Conservation (phyloP, 2,888 invertebrate genomes). For the Melieria omissa region DNA sequence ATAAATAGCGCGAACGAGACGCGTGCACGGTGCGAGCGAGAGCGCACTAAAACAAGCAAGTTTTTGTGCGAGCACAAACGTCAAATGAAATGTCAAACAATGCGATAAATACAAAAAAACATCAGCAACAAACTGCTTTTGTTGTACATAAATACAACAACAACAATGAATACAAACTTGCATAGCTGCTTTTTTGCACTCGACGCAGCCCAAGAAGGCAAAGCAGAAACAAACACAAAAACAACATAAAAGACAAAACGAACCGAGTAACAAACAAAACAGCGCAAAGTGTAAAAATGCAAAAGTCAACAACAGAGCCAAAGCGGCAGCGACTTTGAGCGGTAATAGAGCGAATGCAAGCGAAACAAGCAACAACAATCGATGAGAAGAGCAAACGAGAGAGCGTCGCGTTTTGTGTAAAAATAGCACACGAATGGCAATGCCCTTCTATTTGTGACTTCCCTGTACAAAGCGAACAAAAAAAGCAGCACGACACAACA, state of each 20-base stretch:
- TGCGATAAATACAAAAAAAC: no score
- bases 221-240: not conserved
- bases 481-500: conserved; percentile 9
- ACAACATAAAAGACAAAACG: conserved; percentile 7
- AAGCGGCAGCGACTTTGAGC: conserved; percentile 22
- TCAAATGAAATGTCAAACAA: no score
- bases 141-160: conserved; percentile 1
- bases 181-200: conserved; percentile 30
- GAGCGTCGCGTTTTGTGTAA: conserved; percentile 13
- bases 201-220: not conserved
- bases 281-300: not conserved
- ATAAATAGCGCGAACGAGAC: no score
- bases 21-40: no score
- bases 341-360: not conserved
- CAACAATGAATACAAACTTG: conserved; percentile 19
- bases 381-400: not conserved
- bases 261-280: not conserved
- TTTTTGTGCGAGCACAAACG: no score
- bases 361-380: no score
- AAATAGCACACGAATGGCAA: conserved; percentile 37
- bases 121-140: no score
- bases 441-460: conserved; percentile 34
- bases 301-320: conserved; percentile 24
- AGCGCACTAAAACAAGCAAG: no score
- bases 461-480: conserved; percentile 14